These are phyloP conservation scores for Drosophila bocki DNA, from an alignment of 1,140 invertebrate genomes.

Conservation along the genomic window DNA sequence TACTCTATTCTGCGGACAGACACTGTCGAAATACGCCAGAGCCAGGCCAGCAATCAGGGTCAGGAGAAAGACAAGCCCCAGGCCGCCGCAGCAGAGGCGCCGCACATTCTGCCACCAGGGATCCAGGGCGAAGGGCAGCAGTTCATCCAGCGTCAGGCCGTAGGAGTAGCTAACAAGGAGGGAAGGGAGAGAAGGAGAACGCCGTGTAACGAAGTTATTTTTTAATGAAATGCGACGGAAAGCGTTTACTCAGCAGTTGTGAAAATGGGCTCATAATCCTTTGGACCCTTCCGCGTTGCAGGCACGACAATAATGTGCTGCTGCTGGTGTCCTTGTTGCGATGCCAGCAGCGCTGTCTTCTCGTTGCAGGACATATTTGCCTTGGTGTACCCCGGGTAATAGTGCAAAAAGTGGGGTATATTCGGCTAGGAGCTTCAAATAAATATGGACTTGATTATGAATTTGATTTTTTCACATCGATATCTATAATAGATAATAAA, in stretches of 20 bases:
- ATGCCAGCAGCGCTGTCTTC: conserved; percentile 65
- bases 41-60: conserved; percentile 64
- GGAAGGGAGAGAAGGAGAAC: not conserved
- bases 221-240: conserved; percentile 79
- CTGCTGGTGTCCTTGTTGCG: conserved; percentile 56
- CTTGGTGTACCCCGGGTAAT: not conserved
- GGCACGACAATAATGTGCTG: conserved; percentile 64
- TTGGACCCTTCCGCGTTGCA: conserved; percentile 55
- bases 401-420: not conserved
- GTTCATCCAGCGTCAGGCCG: conserved; percentile 68
- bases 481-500: not conserved
- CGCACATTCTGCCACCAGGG: conserved; percentile 78
- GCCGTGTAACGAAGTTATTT: conserved; percentile 69
- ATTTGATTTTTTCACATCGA: not conserved
- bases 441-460: not conserved
- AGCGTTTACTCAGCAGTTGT: conserved; percentile 80
- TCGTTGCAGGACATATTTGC: conserved; percentile 73
- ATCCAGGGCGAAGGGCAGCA: conserved; percentile 71
- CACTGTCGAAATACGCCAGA: conserved; percentile 54
- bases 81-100: conserved; percentile 54
- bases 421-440: not conserved
- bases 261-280: conserved; percentile 76
- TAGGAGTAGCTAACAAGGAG: conserved; percentile 56
- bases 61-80: conserved; percentile 65
- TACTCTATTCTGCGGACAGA: conserved; percentile 27